Evolutionary conservation across 2,888 invertebrate species (phyloP).

Genomic region (Ethmia dodecea): DNA sequence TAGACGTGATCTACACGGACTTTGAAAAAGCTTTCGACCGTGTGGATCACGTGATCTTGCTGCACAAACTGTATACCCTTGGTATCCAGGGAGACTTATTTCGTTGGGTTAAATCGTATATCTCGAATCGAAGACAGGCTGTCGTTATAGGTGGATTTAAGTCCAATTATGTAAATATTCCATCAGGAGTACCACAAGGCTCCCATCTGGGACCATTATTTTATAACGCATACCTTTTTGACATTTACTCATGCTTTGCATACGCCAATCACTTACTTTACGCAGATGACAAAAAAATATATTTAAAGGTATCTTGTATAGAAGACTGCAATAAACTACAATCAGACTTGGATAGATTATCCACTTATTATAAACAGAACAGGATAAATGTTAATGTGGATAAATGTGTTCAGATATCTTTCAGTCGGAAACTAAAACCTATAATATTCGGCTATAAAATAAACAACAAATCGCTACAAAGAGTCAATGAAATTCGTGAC

Average conservation of each 20-base stretch:
- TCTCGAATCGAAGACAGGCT: slow-evolving; percentile 8
- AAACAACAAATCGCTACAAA: neutral
- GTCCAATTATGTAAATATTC: neutral
- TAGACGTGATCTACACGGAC: slow-evolving; percentile 9
- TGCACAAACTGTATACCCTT: neutral
- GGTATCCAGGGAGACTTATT: slow-evolving; percentile 6
- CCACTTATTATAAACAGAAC: slow-evolving; percentile 1
- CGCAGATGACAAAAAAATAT: slow-evolving; percentile 8
- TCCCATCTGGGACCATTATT: neutral
- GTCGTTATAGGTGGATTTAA: slow-evolving; percentile 5
- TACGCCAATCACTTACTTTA: slow-evolving; percentile 1
- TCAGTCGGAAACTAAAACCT: neutral
- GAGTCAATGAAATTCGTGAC: neutral
- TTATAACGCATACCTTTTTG: too few species aligned
- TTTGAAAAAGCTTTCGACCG: neutral
- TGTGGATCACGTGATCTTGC: slow-evolving; percentile 3
- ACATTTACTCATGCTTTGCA: neutral
- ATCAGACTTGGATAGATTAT: slow-evolving; percentile 4
- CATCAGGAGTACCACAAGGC: neutral
- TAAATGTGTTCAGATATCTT: neutral
- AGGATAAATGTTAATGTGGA: neutral
- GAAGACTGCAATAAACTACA: slow-evolving; percentile 2
- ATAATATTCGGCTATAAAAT: neutral
- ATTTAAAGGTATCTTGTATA: neutral
- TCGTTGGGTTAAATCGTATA: slow-evolving; percentile 9